A percentile compares a stretch with the other conserved stretches of the same genome.
Evolutionary conservation across 53 echinoderm and acorn worm genomes (phyloP).

Genomic region (Crossaster papposus): DNA sequence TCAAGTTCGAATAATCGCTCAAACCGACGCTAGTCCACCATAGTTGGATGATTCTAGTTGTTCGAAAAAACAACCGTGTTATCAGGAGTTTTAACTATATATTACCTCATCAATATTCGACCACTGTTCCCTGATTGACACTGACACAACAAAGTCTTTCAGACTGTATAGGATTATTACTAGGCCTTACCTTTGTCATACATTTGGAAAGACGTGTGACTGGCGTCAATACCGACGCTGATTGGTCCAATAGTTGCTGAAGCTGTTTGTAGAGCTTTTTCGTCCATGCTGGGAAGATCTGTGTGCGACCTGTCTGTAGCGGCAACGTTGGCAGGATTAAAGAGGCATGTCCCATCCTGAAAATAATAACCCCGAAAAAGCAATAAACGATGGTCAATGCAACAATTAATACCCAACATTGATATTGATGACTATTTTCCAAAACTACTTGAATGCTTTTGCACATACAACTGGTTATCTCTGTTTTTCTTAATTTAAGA

Average conservation of each 20-base stretch:
- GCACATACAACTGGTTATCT: neutral
- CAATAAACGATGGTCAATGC: neutral
- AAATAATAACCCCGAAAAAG: neutral
- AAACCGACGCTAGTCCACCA: too few relatives aligned
- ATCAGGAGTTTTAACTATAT: too few relatives aligned
- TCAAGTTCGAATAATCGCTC: too few relatives aligned
- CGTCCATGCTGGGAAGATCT: constrained; percentile 71
- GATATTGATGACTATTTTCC: too few relatives aligned
- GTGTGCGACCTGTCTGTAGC: constrained; percentile 76
- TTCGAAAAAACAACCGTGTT: too few relatives aligned
- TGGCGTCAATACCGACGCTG: constrained; percentile 99
- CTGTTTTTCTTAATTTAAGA: neutral
- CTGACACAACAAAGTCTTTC: neutral
- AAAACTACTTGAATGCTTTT: too few relatives aligned
- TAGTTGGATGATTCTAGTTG: too few relatives aligned
- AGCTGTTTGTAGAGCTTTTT: constrained; percentile 78
- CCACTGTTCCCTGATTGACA: neutral
- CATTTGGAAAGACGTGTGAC: constrained; percentile 87
- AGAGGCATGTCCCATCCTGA: constrained; percentile 82
- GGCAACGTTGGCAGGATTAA: constrained; percentile 42
- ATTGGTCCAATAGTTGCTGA: constrained; percentile 88
- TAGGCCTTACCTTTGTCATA: constrained; percentile 65
- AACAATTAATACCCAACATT: neutral
- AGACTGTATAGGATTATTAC: neutral
- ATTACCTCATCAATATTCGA: too few relatives aligned